A percentile compares a stretch with the other conserved stretches of the same genome.
These are phyloP conservation scores for Anguilla obscura DNA, from an alignment of 2,797 vertebrate species.

Conservation along the genomic window DNA sequence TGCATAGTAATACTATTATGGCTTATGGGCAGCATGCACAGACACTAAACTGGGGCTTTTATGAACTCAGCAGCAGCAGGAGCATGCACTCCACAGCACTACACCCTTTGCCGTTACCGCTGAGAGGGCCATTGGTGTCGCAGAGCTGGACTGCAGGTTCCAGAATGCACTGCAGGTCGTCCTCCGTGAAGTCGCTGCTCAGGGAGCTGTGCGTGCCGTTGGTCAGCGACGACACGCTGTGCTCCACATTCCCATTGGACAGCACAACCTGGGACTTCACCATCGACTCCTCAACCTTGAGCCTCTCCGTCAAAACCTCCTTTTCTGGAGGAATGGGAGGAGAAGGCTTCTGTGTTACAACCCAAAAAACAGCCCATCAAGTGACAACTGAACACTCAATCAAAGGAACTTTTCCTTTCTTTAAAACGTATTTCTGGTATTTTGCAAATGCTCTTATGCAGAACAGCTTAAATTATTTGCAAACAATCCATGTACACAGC, in stretches of 20 bases:
- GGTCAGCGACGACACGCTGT: slow-evolving; percentile 67
- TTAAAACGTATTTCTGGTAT: not conserved
- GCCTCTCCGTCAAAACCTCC: slow-evolving; percentile 3
- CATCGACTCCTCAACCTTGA: slow-evolving; percentile 53
- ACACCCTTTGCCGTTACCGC: slow-evolving; percentile 45
- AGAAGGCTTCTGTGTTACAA: not conserved
- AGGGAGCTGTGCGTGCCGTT: slow-evolving; percentile 72
- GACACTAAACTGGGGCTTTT: not conserved
- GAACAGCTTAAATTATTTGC: not conserved
- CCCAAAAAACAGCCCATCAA: not conserved
- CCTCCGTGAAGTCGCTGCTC: slow-evolving; percentile 71
- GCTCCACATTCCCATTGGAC: slow-evolving; percentile 68
- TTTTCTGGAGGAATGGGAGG: not conserved
- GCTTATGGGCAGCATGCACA: not conserved
- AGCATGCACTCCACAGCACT: not conserved
- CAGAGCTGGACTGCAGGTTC: slow-evolving; percentile 54
- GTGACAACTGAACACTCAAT: not conserved
- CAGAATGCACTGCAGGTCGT: slow-evolving; percentile 66
- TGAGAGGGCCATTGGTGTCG: slow-evolving; percentile 49
- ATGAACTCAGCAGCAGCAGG: not conserved
- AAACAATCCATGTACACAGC: not conserved
- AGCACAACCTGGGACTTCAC: slow-evolving; percentile 62
- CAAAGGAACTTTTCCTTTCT: not conserved
- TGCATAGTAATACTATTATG: not conserved
- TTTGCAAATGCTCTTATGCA: not conserved